Conservation (phyloP, 2,797 vertebrate species). For the Kryptopterus vitreolus region DNA sequence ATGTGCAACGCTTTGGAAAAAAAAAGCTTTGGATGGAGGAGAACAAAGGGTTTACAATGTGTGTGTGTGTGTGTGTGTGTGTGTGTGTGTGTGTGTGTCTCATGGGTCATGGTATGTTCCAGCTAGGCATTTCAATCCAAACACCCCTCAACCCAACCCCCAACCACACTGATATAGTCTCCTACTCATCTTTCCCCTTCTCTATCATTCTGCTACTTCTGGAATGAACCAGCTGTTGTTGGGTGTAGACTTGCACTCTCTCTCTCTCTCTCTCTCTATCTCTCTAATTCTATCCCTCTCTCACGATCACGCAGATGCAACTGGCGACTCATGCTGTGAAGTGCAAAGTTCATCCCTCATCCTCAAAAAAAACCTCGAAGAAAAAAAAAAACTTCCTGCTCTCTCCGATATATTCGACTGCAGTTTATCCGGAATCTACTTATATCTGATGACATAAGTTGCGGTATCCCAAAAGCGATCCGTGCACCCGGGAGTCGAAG, state of each 20-base stretch:
- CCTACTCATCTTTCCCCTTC: slow-evolving; percentile 23
- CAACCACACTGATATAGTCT: neutral
- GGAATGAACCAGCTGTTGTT: slow-evolving; percentile 46
- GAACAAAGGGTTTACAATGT: neutral
- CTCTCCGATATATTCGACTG: neutral
- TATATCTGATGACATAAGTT: neutral
- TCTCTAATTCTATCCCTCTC: slow-evolving; percentile 11
- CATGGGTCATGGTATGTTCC: slow-evolving; percentile 3
- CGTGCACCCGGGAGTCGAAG: neutral
- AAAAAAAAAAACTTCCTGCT: no score
- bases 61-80: slow-evolving; percentile 9
- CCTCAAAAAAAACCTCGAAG: neutral
- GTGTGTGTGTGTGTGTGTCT: slow-evolving; percentile 1
- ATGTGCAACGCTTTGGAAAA: neutral
- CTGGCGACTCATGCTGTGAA: slow-evolving; percentile 17
- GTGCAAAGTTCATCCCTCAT: neutral
- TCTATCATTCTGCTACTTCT: slow-evolving; percentile 40
- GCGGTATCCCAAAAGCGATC: neutral
- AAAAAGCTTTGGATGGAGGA: no score
- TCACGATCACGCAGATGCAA: slow-evolving; percentile 29
- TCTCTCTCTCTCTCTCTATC: slow-evolving; percentile 20
- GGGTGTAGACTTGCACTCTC: slow-evolving; percentile 10
- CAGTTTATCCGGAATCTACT: neutral
- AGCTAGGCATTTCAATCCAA: neutral
- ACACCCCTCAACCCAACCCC: neutral